Percentiles rank a stretch among this genome's conserved stretches.
Evolutionary conservation across 2,113 vertebrate genomes (phyloP).

Genomic region (Centropus bengalensis): DNA sequence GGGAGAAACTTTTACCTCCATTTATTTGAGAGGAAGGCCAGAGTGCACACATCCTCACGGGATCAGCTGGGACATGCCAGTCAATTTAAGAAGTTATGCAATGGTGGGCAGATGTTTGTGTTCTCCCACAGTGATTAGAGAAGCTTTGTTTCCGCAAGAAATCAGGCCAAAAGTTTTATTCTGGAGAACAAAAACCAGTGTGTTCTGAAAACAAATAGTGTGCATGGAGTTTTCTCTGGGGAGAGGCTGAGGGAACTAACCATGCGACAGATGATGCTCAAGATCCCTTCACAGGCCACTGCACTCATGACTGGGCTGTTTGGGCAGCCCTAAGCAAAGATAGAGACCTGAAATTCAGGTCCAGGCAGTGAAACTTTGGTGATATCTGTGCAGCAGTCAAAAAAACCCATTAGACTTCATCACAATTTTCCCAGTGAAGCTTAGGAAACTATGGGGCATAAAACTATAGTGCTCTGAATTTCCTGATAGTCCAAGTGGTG

Average conservation of each 20-base stretch:
- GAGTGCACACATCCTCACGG: background rate
- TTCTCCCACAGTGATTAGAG: background rate
- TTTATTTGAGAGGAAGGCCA: background rate
- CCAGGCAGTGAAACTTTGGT: background rate
- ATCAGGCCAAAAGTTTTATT: constrained; percentile 32
- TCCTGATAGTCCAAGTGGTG: background rate
- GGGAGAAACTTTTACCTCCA: background rate
- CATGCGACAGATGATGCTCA: background rate
- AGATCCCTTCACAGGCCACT: constrained; percentile 7
- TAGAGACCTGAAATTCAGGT: background rate
- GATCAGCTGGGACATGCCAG: background rate
- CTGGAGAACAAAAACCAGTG: background rate
- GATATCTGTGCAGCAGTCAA: background rate
- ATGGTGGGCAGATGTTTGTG: background rate
- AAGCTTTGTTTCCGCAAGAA: constrained; percentile 17
- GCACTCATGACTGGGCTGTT: background rate
- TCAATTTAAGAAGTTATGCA: constrained; percentile 3
- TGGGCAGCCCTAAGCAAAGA: background rate
- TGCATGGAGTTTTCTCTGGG: background rate
- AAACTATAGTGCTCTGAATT: background rate
- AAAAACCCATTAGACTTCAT: background rate
- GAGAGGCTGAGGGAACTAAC: constrained; percentile 20
- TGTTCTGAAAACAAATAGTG: background rate
- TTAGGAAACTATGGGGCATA: background rate
- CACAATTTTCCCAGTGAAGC: background rate